A percentile compares a stretch with the other conserved stretches of the same genome.
phyloP scores from a whole-genome alignment of 37 sponge, comb jelly and placozoan species.

The Axinella damicornis region DNA sequence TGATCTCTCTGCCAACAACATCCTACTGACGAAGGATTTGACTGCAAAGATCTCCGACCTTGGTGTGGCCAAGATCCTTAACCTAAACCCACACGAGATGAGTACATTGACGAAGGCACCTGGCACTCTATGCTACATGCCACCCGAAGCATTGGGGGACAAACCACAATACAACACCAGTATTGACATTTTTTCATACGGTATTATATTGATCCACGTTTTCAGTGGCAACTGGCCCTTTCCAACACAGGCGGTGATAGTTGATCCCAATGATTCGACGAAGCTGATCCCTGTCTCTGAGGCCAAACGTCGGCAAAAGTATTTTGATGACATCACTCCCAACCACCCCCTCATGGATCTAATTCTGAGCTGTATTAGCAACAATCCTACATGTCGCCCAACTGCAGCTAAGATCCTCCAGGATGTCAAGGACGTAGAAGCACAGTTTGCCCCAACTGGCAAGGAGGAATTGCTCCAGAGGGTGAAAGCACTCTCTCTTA shows the following conservation, averaged over 20 bases:
- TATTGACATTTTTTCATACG: conserved; percentile 55
- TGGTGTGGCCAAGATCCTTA: conserved; percentile 25
- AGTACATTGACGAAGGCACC: conserved; percentile 23
- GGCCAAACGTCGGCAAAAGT: neutral
- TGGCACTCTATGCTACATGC: conserved; percentile 40
- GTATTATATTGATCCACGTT: conserved; percentile 38
- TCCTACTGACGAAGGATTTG: conserved; percentile 21
- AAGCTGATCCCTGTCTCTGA: neutral
- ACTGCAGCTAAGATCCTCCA: neutral
- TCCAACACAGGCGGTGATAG: neutral
- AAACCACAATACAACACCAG: conserved; percentile 16
- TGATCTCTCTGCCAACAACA: conserved; percentile 51
- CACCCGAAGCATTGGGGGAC: conserved; percentile 40
- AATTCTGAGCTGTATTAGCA: neutral
- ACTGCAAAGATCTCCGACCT: conserved; percentile 59
- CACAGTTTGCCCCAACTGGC: no score
- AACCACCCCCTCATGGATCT: conserved; percentile 12
- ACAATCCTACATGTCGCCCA: neutral
- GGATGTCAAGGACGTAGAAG: neutral
- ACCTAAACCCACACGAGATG: conserved; percentile 12
- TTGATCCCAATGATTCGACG: neutral
- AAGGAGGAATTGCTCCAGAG: no score
- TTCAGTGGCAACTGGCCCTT: conserved; percentile 27
- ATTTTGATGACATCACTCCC: neutral
- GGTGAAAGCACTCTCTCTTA: no score